Base-by-base conservation (phyloP, 1,140 invertebrate species). In the Euura lappo region DNA sequence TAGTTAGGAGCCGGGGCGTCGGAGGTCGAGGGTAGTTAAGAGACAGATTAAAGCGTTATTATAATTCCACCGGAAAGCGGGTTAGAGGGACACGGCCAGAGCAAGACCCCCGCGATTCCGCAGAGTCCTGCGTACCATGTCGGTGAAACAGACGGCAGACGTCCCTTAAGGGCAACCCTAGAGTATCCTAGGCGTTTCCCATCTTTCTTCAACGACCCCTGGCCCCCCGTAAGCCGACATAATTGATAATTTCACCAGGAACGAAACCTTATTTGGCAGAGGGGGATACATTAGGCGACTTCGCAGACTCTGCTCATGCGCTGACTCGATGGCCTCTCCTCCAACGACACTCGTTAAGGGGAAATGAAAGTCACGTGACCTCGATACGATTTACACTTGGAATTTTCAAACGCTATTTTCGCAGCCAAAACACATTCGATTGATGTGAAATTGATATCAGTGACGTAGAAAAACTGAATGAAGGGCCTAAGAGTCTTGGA, bases 171-270 rank as follows among this genome's bases (percentile, higher is more conserved):
- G 51, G 51, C 51, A n/a, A 60, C 51, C 51, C 51, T 60, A 8
- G 5, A 60, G 51, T 8, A 60, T n/a, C 8, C 8, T 6, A 60
- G 13, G 51, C 8, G 28, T 28, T 60, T 60, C 51, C 51, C 51
- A 60, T 60, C 10, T 60, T 60, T 60, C 51, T 8, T 11, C 2
- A n/a, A 8, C 10, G 51, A 60, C 51, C 51, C 51, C 51, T 60
- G 51, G 51, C 28, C 28, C 28, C 28, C 28, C 51, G 51, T 60
- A 11, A 60, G 8, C 51, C 51, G 51, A 60, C 8, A 60, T 60
- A 60, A 60, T 60, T 60, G 51, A 60, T 60, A 60, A 60, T 60
- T 60, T 60, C 51, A 60, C 51, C 51, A 60, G 51, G 51, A 60
- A 60, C 51, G 51, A 60, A 60, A 60, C 51, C 51, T 28, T n/a